Conservation (phyloP, 2,888 invertebrate species). For the Apeira syringaria region DNA sequence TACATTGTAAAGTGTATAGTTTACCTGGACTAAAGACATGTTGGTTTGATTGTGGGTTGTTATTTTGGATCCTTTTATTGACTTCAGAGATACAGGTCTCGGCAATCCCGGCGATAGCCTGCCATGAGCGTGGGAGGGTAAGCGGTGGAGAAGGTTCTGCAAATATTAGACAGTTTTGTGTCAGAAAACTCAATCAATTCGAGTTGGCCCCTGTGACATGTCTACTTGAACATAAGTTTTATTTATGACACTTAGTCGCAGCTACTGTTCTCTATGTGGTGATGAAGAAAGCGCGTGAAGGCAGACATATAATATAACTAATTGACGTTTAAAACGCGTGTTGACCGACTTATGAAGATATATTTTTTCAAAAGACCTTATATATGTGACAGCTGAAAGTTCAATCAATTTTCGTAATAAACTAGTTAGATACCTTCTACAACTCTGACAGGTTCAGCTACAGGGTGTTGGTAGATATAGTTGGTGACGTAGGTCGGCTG, state of each 20-base stretch:
- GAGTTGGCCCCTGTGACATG: no score
- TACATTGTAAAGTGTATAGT: neutral
- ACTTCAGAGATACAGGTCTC: slow-evolving; percentile 15
- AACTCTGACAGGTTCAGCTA: slow-evolving; percentile 43
- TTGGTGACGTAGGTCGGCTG: slow-evolving; percentile 63
- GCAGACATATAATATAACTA: no score
- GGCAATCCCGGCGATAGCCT: slow-evolving; percentile 19
- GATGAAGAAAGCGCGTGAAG: no score
- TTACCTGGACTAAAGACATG: slow-evolving; percentile 7
- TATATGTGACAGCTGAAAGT: no score
- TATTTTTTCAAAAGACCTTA: no score
- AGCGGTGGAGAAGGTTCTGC: slow-evolving; percentile 16
- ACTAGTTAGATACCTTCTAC: slow-evolving; percentile 33
- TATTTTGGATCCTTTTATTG: slow-evolving; percentile 23
- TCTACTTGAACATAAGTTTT: no score
- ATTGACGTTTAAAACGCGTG: no score
- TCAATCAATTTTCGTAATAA: no score
- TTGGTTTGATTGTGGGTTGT: neutral
- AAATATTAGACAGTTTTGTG: neutral
- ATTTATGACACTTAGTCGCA: no score
- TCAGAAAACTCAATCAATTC: no score
- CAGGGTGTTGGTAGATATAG: slow-evolving; percentile 51
- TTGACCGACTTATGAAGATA: no score
- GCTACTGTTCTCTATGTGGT: no score
- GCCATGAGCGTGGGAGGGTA: slow-evolving; percentile 8